Conservation (phyloP, 2,888 invertebrate species). For the Pristionchus arcanus region DNA sequence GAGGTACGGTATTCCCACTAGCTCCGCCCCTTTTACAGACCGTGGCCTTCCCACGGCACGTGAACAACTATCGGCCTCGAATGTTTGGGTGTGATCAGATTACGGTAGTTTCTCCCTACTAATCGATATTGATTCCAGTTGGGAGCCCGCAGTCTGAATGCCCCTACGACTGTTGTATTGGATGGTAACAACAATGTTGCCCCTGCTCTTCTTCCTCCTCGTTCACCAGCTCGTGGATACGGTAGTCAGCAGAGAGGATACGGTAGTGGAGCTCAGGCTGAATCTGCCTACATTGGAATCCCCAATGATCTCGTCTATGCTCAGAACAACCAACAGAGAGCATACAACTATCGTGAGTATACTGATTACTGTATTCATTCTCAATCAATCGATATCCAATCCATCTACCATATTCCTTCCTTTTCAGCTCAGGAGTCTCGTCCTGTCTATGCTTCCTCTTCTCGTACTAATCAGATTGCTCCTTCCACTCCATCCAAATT, state of each 20-base stretch:
- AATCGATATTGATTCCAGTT: not conserved
- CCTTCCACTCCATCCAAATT: not conserved
- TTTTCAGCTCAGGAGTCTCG: conserved; percentile 23
- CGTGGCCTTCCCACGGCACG: not conserved
- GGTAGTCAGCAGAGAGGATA: conserved; percentile 3
- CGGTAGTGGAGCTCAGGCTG: conserved; percentile 1
- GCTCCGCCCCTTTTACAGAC: not conserved
- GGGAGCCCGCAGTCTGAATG: conserved; percentile 29
- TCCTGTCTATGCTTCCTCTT: conserved; percentile 9
- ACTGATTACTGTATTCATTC: no score
- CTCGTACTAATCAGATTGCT: conserved; percentile 15
- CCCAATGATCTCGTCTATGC: conserved; percentile 29
- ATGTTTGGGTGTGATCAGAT: conserved; percentile 28
- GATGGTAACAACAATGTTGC: conserved; percentile 28
- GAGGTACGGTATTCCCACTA: conserved; percentile 24
- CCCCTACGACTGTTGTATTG: not conserved
- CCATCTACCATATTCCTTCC: not conserved
- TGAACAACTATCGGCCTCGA: conserved; percentile 3
- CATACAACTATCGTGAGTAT: conserved; percentile 8
- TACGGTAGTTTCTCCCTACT: not conserved
- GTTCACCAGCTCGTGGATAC: not conserved
- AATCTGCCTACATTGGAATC: conserved; percentile 31
- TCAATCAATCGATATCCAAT: not conserved
- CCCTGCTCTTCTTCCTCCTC: not conserved
- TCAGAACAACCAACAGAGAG: conserved; percentile 44